Evolutionary conservation across 2,888 invertebrate genomes (phyloP), one percentile per base, ranked within the genome.

Genomic region (Cancer borealis): DNA sequence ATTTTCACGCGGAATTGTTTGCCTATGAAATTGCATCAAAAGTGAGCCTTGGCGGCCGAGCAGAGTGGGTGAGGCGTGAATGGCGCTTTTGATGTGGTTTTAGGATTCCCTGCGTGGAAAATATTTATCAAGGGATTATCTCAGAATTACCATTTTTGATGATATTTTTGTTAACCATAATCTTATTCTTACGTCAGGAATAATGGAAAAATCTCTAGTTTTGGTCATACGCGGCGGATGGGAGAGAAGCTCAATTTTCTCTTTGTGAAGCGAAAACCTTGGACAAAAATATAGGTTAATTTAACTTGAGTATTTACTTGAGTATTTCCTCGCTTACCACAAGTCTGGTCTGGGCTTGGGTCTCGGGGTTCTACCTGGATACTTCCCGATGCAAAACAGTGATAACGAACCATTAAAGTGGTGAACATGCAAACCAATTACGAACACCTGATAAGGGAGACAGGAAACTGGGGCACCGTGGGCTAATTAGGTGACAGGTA

Each of bases 401-500:
- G 79, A 79, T 79, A 79, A 79, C 79, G 30, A 79, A 26, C 79
- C 79, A 79, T 79, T 79, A 79, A 79, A 26, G 79, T 30, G 79
- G 79, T 30, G 79, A 79, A 79, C 79, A 79, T 30, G 79, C 79
- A 79, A 79, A 79, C 79, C 79, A 79, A 79, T 79, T 79, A 79
- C 79, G 79, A 26, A 79, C 79, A 79, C 79, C 79, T 79, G 79
- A 79, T 79, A 79, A 79, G 79, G 21, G 21, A 26, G 21, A 79
- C 79, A 79, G 30, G 79, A 79, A 79, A 79, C 79, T 79, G 79
- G 30, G 26, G 30, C 79, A 79, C 79, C 79, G 12, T 14, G 12
- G 79, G 79, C 79, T 14, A 79, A 79, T 79, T 79, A 79, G 79
- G 30, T 26, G 79, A 79, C 79, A 79, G 79, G 79, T 79, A 79